Evolutionary conservation across 2,113 vertebrate species (phyloP), one percentile per base, ranked within the genome.

Genomic region (Carassius gibelio): DNA sequence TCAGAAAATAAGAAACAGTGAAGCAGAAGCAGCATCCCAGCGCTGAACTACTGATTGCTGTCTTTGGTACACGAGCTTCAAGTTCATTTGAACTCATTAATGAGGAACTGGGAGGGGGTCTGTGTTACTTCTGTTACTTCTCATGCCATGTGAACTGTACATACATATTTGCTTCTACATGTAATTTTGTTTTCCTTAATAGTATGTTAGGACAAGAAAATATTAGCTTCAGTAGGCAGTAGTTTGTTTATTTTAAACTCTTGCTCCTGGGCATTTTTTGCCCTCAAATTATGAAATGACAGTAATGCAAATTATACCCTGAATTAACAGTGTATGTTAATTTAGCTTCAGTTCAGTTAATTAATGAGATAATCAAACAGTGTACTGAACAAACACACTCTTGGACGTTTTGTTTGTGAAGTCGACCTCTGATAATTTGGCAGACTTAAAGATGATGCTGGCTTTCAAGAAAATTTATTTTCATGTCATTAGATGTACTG

Each of bases 51-150:
- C 62, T 72, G 91, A 90, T 91, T 90, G 91, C 90, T 89, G 91
- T 92, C 92, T 89, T 91, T 90, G 89, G 87, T 91, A 92, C 91
- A 90, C 90, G 89, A 90, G 91, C 91, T 92, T 89, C 86, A 89
- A 94, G 92, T 93, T 93, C 88, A 93, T 94, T 95, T 94, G 90
- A 90, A 89, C 88, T 93, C 91, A 93, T 95, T 94, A 94, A 91
- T 90, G 88, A 91, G 87, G 88, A 92, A 92, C 91, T 86, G 19
- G 14, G 26, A 30, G 26, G 26, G 15, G 88, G 91, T 89, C 92
- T 87, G 19, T 89, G 90, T 93, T 91, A 88, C 88, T 84, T 87
- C 85, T 81, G 91, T 92, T 86, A 89, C 89, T 83, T 91, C 74
- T 86, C 77, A 93, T 92, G 89, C 84, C 82, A 92, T 88, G 75